Evolutionary conservation across 2,888 invertebrate species (phyloP).

Genomic region (Tinea trinotella): DNA sequence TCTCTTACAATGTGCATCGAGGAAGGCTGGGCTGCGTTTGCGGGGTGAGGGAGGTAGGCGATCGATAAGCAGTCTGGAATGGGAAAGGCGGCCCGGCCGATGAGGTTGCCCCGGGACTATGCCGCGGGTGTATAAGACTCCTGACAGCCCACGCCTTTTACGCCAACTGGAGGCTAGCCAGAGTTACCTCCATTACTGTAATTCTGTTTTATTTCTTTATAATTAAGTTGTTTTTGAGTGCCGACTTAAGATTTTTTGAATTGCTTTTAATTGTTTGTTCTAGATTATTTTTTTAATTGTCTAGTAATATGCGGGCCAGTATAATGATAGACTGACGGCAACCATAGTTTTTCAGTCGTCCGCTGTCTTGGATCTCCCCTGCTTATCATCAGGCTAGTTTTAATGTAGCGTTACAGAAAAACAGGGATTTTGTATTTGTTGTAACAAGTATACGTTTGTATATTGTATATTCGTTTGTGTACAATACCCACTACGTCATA

Average conservation of each 20-base stretch:
- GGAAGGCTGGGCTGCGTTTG: not conserved
- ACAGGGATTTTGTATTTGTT: too few species aligned
- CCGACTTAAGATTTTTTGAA: not conserved
- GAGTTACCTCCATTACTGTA: not conserved
- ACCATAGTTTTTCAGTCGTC: too few species aligned
- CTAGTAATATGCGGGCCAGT: too few species aligned
- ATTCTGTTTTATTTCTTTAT: not conserved
- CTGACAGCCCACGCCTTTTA: not conserved
- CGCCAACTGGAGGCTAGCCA: not conserved
- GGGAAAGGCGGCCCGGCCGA: not conserved
- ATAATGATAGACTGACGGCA: too few species aligned
- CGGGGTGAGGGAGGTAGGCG: not conserved
- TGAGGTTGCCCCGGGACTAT: not conserved
- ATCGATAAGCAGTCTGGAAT: not conserved
- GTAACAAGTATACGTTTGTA: too few species aligned
- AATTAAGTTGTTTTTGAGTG: not conserved
- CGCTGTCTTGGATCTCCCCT: too few species aligned
- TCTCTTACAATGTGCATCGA: not conserved
- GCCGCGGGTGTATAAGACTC: not conserved
- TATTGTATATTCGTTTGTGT: too few species aligned
- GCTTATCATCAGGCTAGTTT: too few species aligned
- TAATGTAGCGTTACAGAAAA: too few species aligned
- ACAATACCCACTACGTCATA: too few species aligned
- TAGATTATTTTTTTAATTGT: too few species aligned
- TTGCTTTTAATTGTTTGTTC: not conserved